Conservation (phyloP, 2,888 invertebrate species). For the Entomobrya multifasciata region DNA sequence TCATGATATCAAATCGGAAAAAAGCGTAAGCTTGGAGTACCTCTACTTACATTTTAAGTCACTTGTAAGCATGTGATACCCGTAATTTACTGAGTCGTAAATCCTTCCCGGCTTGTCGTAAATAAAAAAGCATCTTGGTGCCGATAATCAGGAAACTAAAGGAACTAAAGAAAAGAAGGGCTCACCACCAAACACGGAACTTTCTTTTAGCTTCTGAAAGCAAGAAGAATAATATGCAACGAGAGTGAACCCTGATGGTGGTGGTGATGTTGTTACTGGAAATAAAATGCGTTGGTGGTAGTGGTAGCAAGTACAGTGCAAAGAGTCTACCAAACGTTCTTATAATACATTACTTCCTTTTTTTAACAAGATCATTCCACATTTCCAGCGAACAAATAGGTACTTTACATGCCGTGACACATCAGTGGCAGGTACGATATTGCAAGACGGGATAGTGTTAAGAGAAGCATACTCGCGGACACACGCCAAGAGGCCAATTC, state of each 20-base stretch:
- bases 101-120: slow-evolving; percentile 63
- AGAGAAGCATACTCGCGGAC: not conserved
- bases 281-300: slow-evolving; percentile 21
- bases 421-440: slow-evolving; percentile 61
- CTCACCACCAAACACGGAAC: slow-evolving; percentile 13
- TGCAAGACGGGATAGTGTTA: not conserved
- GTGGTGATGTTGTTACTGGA: slow-evolving; percentile 23
- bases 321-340: not conserved
- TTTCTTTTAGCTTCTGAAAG: not conserved
- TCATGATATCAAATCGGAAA: not conserved
- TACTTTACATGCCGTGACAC: slow-evolving; percentile 62
- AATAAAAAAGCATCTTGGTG: slow-evolving; percentile 64
- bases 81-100: slow-evolving; percentile 70
- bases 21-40: slow-evolving; percentile 41
- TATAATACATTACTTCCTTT: not conserved
- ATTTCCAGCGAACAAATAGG: slow-evolving; percentile 49
- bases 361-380: slow-evolving; percentile 46
- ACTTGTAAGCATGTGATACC: slow-evolving; percentile 67
- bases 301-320: not conserved
- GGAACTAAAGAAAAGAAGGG: slow-evolving; percentile 45
- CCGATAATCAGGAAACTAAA: slow-evolving; percentile 60
- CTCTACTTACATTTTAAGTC: slow-evolving; percentile 63
- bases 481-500: slow-evolving; percentile 67
- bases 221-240: slow-evolving; percentile 34
- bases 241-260: slow-evolving; percentile 27